Conservation (phyloP, 2,113 vertebrate species). For the Herpailurus yagouaroundi region DNA sequence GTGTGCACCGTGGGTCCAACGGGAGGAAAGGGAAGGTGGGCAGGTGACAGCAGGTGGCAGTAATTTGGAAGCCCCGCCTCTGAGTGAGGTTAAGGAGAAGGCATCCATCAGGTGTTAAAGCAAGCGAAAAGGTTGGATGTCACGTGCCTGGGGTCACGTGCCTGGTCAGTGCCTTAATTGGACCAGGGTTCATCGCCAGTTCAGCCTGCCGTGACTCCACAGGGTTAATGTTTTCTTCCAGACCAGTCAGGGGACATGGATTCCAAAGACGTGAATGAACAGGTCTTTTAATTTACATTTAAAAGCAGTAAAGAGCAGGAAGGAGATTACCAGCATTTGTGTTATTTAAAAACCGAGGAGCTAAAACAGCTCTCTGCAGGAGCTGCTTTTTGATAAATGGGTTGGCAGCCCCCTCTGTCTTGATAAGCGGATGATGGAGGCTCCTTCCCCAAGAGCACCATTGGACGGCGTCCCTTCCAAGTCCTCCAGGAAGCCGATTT, state of each 20-base stretch:
- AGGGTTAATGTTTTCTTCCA: conserved; percentile 23
- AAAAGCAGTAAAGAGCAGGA: conserved; percentile 56
- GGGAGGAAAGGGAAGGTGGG: neutral
- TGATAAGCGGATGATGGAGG: neutral
- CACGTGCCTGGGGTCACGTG: neutral
- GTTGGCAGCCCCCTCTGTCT: neutral
- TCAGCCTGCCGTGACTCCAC: neutral
- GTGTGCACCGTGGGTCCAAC: neutral
- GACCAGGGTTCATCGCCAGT: fast-evolving
- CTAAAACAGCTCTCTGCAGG: neutral
- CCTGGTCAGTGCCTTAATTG: neutral
- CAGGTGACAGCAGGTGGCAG: conserved; percentile 56
- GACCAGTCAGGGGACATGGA: neutral
- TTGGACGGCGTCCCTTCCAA: conserved; percentile 3
- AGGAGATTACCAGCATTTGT: conserved; percentile 41
- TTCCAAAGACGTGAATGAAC: conserved; percentile 2
- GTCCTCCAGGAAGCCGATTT: conserved; percentile 66
- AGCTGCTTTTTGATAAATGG: neutral
- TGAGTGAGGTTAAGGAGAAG: neutral
- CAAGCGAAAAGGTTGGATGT: neutral
- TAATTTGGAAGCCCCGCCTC: neutral
- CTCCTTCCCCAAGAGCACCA: neutral
- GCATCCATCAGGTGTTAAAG: neutral
- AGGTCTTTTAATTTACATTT: conserved; percentile 65
- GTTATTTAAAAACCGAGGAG: neutral